Evolutionary conservation across 2,113 vertebrate species (phyloP).

Genomic region (Percina caprodes): DNA sequence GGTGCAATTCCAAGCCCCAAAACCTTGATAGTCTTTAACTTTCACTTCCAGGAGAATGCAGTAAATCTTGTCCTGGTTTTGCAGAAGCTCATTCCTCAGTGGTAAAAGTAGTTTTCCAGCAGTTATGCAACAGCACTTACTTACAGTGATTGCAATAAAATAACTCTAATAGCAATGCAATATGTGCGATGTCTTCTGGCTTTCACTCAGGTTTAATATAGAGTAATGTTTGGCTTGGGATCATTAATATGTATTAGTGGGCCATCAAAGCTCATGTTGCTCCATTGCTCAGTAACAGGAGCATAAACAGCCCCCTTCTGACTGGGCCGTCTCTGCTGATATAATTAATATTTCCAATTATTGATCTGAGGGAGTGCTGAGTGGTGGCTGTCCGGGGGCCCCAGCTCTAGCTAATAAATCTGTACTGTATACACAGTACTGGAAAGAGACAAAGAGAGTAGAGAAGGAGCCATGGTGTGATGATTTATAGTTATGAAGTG

Average conservation of each 20-base stretch:
- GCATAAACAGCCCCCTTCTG: constrained; percentile 82
- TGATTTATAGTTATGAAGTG: constrained; percentile 55
- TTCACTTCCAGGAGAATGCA: constrained; percentile 20
- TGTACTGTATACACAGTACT: constrained; percentile 70
- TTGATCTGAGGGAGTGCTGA: constrained; percentile 84
- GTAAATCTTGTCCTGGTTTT: constrained; percentile 46
- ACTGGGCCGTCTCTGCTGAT: constrained; percentile 77
- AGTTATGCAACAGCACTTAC: constrained; percentile 63
- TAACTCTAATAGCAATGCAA: constrained; percentile 68
- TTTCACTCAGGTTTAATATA: constrained; percentile 78
- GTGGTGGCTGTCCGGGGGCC: constrained; percentile 80
- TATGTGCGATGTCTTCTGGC: constrained; percentile 71
- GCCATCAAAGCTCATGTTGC: constrained; percentile 79
- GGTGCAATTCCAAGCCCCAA: constrained; percentile 42
- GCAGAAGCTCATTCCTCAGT: constrained; percentile 43
- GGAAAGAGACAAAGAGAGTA: constrained; percentile 17
- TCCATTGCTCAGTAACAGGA: constrained; percentile 78
- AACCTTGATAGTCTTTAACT: constrained; percentile 46
- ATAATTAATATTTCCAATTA: constrained; percentile 89
- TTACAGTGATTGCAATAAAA: constrained; percentile 70
- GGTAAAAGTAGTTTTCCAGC: constrained; percentile 50
- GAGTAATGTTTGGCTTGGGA: constrained; percentile 82
- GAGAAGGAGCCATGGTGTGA: constrained; percentile 12
- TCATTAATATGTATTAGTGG: constrained; percentile 84
- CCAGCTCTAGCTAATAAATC: constrained; percentile 79